These are phyloP conservation scores for Dicerorhinus sumatrensis DNA, from an alignment of 2,113 vertebrate species.

Conservation along the genomic window DNA sequence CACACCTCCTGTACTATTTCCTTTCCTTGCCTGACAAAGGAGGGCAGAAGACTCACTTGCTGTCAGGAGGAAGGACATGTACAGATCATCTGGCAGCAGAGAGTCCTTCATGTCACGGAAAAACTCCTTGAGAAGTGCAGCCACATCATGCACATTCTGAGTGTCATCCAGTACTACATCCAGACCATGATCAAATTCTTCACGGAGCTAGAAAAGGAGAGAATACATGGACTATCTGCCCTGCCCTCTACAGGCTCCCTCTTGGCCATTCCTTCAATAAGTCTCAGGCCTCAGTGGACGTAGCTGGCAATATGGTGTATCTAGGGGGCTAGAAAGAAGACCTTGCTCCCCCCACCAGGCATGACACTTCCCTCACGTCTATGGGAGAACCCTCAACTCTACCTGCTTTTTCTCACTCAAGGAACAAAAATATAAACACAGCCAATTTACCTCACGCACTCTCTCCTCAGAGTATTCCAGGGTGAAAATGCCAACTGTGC, in stretches of 20 bases:
- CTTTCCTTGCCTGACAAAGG: not conserved
- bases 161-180: conserved; percentile 91
- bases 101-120: conserved; percentile 94
- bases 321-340: not conserved
- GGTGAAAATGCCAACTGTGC: conserved; percentile 94
- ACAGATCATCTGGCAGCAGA: conserved; percentile 93
- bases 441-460: conserved; percentile 91
- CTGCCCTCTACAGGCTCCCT: not conserved
- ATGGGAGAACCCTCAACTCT: not conserved
- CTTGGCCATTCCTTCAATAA: not conserved
- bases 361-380: not conserved
- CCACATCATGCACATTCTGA: conserved; percentile 94
- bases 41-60: conserved; percentile 86
- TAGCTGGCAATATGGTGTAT: not conserved
- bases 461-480: conserved; percentile 94
- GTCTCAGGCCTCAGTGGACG: not conserved
- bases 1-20: not conserved
- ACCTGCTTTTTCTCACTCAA: not conserved
- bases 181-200: conserved; percentile 87
- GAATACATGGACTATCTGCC: not conserved
- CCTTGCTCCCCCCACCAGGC: not conserved
- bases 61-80: conserved; percentile 93
- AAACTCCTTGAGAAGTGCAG: conserved; percentile 95
- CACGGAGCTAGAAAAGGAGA: conserved; percentile 85
- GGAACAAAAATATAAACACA: conserved; percentile 9